Conservation (phyloP, 2,113 vertebrate species). For the Solea senegalensis region DNA sequence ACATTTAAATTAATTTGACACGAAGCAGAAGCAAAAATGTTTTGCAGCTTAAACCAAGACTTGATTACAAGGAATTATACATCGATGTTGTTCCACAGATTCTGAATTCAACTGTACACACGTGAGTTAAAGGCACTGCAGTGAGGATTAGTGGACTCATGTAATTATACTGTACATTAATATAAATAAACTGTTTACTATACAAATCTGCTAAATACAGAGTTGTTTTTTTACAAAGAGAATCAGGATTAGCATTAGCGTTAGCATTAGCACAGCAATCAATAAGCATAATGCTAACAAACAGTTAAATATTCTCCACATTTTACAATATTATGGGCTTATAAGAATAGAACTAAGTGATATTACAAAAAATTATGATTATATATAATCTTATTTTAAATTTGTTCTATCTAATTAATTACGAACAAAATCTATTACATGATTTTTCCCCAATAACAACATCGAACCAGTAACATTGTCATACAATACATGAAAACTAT, state of each 20-base stretch:
- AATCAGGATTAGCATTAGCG: slow-evolving; percentile 23
- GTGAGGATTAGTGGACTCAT: slow-evolving; percentile 15
- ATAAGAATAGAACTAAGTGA: slow-evolving; percentile 25
- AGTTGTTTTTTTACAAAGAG: neutral
- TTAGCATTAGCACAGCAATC: slow-evolving; percentile 22
- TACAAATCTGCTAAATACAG: slow-evolving; percentile 2
- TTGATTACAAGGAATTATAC: no score
- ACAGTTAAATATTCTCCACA: neutral
- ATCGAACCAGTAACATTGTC: neutral
- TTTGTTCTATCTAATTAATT: neutral
- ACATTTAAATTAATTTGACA: no score
- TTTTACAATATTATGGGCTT: slow-evolving; percentile 10
- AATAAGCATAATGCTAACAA: neutral
- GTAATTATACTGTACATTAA: neutral
- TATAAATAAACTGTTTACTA: neutral
- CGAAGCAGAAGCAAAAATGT: no score
- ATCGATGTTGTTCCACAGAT: no score
- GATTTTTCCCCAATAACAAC: neutral
- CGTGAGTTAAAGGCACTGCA: slow-evolving; percentile 44
- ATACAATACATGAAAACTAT: slow-evolving; percentile 37
- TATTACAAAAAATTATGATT: slow-evolving; percentile 10
- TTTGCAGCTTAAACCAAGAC: no score
- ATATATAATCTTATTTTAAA: neutral
- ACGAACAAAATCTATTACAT: neutral
- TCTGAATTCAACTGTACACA: no score